These are phyloP conservation scores for Arothron firmamentum DNA, from an alignment of 2,113 vertebrate species.

Conservation along the genomic window DNA sequence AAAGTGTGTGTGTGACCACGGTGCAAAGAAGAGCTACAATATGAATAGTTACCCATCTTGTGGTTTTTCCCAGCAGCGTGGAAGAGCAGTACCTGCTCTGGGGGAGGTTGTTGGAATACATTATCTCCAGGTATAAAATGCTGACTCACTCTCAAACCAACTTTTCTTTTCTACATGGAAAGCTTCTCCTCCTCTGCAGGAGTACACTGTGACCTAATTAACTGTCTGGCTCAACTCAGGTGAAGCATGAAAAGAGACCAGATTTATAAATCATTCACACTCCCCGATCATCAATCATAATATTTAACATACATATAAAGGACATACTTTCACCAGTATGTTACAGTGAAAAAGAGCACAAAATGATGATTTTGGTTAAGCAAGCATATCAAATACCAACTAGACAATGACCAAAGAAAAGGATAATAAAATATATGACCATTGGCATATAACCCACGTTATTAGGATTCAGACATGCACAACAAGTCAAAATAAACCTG, in stretches of 20 bases:
- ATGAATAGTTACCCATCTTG: neutral
- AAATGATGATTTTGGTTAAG: slow-evolving; percentile 15
- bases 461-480: slow-evolving; percentile 35
- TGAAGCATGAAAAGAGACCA: neutral
- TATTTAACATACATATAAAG: slow-evolving; percentile 16
- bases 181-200: slow-evolving; percentile 16
- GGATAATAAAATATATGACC: slow-evolving; percentile 29
- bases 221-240: neutral
- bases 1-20: neutral
- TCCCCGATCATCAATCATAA: neutral
- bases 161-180: slow-evolving; percentile 11
- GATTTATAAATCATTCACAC: slow-evolving; percentile 4
- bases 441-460: slow-evolving; percentile 26
- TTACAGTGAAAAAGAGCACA: slow-evolving; percentile 25
- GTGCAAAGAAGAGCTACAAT: neutral
- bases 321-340: neutral
- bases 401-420: slow-evolving; percentile 48
- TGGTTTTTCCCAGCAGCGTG: slow-evolving; percentile 13
- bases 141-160: slow-evolving; percentile 35
- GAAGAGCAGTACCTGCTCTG: slow-evolving; percentile 22
- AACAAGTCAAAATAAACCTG: slow-evolving; percentile 23
- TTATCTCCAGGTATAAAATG: slow-evolving; percentile 34
- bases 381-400: slow-evolving; percentile 55
- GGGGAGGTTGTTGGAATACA: slow-evolving; percentile 33
- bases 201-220: slow-evolving; percentile 37